These are phyloP conservation scores for Hyperoodon ampullatus DNA, from an alignment of 2,113 vertebrate species.

Conservation along the genomic window DNA sequence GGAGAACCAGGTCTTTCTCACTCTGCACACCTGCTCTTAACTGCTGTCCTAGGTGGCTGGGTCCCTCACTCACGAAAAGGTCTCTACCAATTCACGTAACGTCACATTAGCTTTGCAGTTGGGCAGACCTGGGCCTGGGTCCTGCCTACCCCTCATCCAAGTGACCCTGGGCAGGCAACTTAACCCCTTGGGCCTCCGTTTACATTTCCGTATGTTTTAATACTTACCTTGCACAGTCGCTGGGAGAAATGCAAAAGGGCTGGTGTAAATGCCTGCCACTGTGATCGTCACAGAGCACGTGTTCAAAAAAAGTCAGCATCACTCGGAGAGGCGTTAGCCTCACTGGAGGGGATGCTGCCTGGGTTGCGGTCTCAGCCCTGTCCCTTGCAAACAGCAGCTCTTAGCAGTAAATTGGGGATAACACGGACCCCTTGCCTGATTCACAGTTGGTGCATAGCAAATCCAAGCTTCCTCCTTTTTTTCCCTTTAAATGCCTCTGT, in stretches of 20 bases:
- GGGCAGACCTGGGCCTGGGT: neutral
- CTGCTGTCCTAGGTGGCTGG: accelerated
- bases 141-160: neutral
- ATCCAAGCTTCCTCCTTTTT: neutral
- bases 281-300: accelerated
- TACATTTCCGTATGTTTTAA: neutral
- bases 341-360: accelerated
- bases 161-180: neutral
- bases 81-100: neutral
- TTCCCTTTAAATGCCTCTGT: neutral
- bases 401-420: neutral
- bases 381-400: neutral
- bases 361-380: neutral
- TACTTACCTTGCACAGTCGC: neutral
- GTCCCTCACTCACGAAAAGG: neutral
- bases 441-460: neutral
- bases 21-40: neutral
- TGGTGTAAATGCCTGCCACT: neutral
- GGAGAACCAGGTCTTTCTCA: neutral
- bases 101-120: accelerated
- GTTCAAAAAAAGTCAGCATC: neutral
- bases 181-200: accelerated
- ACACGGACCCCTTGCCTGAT: neutral
- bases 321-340: accelerated
- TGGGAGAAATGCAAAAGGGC: neutral